Percentiles rank a stretch among this genome's conserved stretches.
phyloP scores from a whole-genome alignment of 2,113 vertebrate genomes.

The Pseudois nayaur region DNA sequence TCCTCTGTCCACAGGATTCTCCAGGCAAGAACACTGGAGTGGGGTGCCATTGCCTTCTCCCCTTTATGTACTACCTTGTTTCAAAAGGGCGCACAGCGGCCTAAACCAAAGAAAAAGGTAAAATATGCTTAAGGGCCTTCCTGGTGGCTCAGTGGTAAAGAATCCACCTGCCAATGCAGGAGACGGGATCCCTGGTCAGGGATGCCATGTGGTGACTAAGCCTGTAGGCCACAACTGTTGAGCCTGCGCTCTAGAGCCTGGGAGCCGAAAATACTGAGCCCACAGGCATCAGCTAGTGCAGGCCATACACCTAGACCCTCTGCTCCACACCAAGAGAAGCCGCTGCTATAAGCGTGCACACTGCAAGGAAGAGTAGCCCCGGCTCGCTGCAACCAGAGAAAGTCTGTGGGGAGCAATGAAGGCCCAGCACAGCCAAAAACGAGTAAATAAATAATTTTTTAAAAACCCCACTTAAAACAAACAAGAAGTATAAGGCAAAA shows the following conservation, averaged over 20 bases:
- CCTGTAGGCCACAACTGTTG: neutral
- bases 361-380: neutral
- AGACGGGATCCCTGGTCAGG: neutral
- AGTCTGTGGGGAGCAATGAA: neutral
- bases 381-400: neutral
- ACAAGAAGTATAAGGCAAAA: neutral
- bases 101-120: neutral
- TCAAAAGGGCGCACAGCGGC: neutral
- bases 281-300: neutral
- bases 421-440: neutral
- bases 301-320: neutral
- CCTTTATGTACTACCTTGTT: neutral
- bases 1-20: neutral
- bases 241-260: neutral
- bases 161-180: neutral
- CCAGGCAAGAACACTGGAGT: neutral
- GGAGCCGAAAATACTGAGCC: neutral
- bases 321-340: neutral
- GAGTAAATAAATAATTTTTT: neutral
- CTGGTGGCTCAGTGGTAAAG: neutral
- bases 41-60: neutral
- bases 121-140: neutral
- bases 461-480: neutral
- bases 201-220: neutral
- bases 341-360: rapidly evolving